Base-by-base conservation (phyloP, 2,113 vertebrate genomes). In the Xyrauchen texanus region DNA sequence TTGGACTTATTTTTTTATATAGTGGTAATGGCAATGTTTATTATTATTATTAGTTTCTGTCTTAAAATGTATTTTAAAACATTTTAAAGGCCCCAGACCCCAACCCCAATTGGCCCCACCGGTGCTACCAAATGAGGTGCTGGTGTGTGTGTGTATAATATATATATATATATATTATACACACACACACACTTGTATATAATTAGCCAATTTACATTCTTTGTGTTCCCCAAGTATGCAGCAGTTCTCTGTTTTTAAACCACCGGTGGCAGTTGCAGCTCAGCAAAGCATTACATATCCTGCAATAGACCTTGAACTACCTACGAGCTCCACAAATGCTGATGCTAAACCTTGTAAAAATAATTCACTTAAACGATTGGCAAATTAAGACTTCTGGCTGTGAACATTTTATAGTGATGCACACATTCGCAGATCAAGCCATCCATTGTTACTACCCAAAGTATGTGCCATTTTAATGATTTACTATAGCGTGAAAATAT, bases 141-240 rank as follows among this genome's bases (percentile, higher is more conserved):
- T 34, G 21, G 21, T 34, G 21, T 34, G 21, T 34, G 21, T 34
- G 21, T 34, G 21, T 34, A 34, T 34, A 34, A 34, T 34, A 34
- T 34, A 34, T 34, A 34, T 34, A 34, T 34, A 34, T 34, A 34
- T 34, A 34, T 34, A 34, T 34, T 34, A 34, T 34, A 34, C 3
- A 34, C n/a, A n/a, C n/a, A n/a, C n/a, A n/a, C n/a, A n/a, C n/a
- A n/a, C n/a, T n/a, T 34, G 3, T 34, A 34, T 34, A 34, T 45
- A 42, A 10, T 8, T 58, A 71, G 69, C 53, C 57, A 46, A 71
- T 71, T 71, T 45, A 52, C 5, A 44, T 71, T 44, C 53, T 71
- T 71, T 71, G 69, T 71, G 45, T 42, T 44, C 12, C 53, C 51
- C n/a, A 10, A 9, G 42, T 53, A 71, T 58, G 51, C 4, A 0